These are phyloP conservation scores for Lagria hirta DNA, from an alignment of 2,888 invertebrate species.

Conservation along the genomic window DNA sequence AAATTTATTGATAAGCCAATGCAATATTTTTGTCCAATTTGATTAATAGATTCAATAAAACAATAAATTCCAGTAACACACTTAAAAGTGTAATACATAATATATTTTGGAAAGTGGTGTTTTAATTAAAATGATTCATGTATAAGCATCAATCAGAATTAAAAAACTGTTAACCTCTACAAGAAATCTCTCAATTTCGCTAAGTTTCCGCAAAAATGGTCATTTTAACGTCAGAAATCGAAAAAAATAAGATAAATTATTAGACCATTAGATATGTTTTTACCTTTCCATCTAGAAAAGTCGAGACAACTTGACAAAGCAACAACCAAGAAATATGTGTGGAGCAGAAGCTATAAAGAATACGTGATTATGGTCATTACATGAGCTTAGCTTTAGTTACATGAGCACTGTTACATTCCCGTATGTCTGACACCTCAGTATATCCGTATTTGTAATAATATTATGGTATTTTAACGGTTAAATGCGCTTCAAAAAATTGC, in stretches of 20 bases:
- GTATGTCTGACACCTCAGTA: constrained; percentile 26
- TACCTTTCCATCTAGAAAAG: neutral
- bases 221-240: neutral
- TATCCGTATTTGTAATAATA: constrained; percentile 32
- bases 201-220: no score
- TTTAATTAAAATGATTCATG: no score
- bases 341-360: constrained; percentile 31
- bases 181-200: no score
- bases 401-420: constrained; percentile 27
- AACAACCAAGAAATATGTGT: constrained; percentile 24
- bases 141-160: no score
- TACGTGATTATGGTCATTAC: constrained; percentile 31
- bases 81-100: no score
- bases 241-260: constrained; percentile 9
- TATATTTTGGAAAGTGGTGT: no score
- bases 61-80: no score
- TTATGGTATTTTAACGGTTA: constrained; percentile 32
- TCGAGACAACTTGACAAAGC: constrained; percentile 4
- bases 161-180: no score
- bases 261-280: constrained; percentile 6
- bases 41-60: no score
- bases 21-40: no score
- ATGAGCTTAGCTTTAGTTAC: constrained; percentile 26
- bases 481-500: constrained; percentile 31
- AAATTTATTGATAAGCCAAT: no score